Evolutionary conservation across 2,113 vertebrate genomes (phyloP).

Genomic region (Vimba vimba): DNA sequence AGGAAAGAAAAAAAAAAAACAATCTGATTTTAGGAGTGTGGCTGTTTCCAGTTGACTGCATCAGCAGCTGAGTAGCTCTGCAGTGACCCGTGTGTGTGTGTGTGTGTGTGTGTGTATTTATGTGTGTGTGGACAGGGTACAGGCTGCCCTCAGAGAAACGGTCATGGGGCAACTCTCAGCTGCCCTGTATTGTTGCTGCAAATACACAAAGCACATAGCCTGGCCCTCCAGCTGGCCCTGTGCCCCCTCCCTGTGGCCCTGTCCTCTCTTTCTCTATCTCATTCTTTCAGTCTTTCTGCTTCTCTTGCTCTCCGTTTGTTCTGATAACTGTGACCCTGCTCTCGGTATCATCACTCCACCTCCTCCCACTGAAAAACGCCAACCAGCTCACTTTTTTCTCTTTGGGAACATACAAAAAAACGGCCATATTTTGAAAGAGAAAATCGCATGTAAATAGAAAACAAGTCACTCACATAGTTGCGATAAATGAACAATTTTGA

Average conservation of each 20-base stretch:
- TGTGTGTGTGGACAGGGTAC: constrained; percentile 36
- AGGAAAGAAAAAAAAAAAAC: constrained; percentile 50
- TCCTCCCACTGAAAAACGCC: not conserved
- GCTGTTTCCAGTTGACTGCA: constrained; percentile 56
- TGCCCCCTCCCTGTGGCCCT: constrained; percentile 29
- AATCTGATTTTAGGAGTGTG: constrained; percentile 48
- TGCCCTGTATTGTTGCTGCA: constrained; percentile 51
- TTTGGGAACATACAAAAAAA: not conserved
- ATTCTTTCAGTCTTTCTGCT: not conserved
- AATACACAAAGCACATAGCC: constrained; percentile 48
- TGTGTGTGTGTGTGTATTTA: constrained; percentile 45
- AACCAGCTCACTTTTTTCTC: not conserved
- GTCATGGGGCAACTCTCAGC: constrained; percentile 42
- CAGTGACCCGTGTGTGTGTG: constrained; percentile 51
- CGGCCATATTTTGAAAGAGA: not conserved
- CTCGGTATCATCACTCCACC: not conserved
- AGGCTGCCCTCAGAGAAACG: constrained; percentile 37
- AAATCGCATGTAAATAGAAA: not conserved
- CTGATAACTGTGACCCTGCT: not conserved
- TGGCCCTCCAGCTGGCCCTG: constrained; percentile 41
- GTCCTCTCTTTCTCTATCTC: constrained; percentile 11
- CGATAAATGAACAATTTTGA: not conserved
- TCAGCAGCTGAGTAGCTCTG: constrained; percentile 55
- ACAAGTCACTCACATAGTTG: not conserved
- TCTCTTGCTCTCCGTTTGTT: not conserved